Percentiles rank a stretch among this genome's conserved stretches.
Conservation (phyloP, 2,113 vertebrate genomes). For the Recurvirostra avosetta region DNA sequence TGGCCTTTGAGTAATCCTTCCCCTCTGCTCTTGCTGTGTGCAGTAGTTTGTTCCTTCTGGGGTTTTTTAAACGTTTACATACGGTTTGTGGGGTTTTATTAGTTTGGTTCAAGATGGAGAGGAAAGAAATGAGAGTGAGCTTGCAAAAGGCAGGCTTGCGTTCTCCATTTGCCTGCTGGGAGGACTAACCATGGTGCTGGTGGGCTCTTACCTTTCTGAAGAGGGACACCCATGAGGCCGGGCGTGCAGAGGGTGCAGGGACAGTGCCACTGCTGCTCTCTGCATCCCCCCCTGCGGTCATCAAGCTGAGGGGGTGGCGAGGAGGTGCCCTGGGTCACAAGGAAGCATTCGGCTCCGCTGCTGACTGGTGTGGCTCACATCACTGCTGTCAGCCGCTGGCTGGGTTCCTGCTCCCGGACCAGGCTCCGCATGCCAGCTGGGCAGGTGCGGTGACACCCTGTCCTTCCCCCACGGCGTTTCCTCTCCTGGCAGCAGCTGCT, state of each 20-base stretch:
- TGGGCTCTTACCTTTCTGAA: background rate
- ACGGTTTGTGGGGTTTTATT: fast-evolving
- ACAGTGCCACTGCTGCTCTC: background rate
- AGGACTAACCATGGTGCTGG: background rate
- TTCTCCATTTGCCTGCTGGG: background rate
- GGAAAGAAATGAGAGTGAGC: background rate
- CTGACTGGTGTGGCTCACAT: fast-evolving
- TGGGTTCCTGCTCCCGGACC: background rate
- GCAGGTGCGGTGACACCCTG: background rate
- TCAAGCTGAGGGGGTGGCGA: background rate
- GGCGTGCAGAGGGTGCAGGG: background rate
- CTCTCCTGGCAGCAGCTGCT: background rate
- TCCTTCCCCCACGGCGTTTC: fast-evolving
- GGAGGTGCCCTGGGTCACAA: background rate
- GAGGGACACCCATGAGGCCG: background rate
- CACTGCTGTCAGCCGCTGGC: background rate
- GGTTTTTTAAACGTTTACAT: background rate
- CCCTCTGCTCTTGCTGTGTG: background rate
- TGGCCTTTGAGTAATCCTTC: background rate
- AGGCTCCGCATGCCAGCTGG: fast-evolving
- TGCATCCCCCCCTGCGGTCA: fast-evolving
- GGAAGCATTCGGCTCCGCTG: fast-evolving
- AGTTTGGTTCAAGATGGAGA: background rate
- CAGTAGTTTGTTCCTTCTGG: background rate
- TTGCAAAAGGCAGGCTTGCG: background rate